A percentile compares a stretch with the other conserved stretches of the same genome.
Evolutionary conservation across 2,113 vertebrate species (phyloP).

Genomic region (Nettapus auritus): DNA sequence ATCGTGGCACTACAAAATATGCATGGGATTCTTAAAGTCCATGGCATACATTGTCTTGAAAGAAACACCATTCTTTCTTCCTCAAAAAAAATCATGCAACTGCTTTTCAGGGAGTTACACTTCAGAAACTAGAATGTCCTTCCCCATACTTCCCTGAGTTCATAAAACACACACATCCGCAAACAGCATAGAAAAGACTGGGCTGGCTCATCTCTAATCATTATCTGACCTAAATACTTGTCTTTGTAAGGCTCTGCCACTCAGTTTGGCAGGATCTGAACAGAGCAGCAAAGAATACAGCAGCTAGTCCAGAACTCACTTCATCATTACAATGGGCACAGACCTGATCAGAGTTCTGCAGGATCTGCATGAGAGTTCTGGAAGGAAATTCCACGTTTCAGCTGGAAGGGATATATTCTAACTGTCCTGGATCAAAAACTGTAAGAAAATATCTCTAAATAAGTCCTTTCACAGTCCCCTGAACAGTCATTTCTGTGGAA

Average conservation of each 20-base stretch:
- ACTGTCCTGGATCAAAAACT: neutral
- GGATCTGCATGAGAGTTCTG: neutral
- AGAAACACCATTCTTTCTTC: neutral
- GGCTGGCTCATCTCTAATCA: neutral
- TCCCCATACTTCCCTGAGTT: neutral
- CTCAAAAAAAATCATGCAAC: accelerated
- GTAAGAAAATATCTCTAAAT: neutral
- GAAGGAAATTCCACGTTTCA: neutral
- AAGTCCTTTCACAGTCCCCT: neutral
- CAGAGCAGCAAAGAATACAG: neutral
- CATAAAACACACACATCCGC: neutral
- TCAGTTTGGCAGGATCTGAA: neutral
- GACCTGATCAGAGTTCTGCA: neutral
- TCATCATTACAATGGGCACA: neutral
- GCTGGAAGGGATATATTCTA: neutral
- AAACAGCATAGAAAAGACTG: neutral
- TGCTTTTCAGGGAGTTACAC: neutral
- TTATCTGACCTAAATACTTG: neutral
- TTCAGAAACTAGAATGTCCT: neutral
- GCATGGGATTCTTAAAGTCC: neutral
- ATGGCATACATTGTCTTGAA: neutral
- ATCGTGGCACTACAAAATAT: neutral
- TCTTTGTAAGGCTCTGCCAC: neutral
- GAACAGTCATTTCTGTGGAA: neutral
- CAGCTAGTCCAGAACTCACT: neutral